These are phyloP conservation scores for Florisuga fusca DNA, from an alignment of 2,797 vertebrate species.

Conservation along the genomic window DNA sequence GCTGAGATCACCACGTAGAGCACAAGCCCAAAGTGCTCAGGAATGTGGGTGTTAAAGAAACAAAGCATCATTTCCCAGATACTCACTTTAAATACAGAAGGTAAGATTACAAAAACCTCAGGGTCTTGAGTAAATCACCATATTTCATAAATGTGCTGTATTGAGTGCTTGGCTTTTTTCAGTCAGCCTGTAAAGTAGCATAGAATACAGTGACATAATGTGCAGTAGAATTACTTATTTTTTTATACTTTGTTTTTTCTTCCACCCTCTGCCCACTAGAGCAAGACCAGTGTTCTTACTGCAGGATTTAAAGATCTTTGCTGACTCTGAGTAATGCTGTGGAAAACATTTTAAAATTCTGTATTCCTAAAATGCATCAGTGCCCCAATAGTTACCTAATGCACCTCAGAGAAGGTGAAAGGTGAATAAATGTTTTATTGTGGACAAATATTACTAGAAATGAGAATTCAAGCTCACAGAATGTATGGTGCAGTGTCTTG, in stretches of 20 bases:
- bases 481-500: neutral
- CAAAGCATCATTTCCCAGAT: neutral
- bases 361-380: neutral
- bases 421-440: rapidly evolving
- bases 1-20: constrained; percentile 80
- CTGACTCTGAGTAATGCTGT: neutral
- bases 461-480: neutral
- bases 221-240: neutral
- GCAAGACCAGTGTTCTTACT: neutral
- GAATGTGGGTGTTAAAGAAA: constrained; percentile 81
- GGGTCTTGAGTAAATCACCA: neutral
- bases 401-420: neutral
- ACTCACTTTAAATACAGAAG: constrained; percentile 49
- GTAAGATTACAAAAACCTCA: constrained; percentile 36
- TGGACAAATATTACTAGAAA: neutral
- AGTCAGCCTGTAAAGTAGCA: neutral
- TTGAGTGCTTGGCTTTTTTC: neutral
- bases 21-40: constrained; percentile 79
- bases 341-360: neutral
- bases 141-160: neutral
- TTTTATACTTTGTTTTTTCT: neutral
- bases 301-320: neutral
- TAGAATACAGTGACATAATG: neutral
- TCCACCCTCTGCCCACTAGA: neutral
- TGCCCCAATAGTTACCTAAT: neutral